Conservation (phyloP, 2,888 invertebrate species). For the Drosophila koepferae region DNA sequence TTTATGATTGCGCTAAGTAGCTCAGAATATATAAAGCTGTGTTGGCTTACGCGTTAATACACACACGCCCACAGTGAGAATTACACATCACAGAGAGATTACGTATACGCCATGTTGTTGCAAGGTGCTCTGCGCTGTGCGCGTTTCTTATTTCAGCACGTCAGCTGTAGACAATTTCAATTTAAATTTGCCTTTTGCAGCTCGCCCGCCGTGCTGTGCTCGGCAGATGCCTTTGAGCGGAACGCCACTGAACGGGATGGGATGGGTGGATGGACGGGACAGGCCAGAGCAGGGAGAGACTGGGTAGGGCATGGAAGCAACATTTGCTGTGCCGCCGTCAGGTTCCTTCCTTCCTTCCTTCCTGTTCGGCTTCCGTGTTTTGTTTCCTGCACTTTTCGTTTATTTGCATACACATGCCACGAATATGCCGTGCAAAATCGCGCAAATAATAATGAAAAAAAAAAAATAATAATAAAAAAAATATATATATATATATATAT, state of each 20-base stretch:
- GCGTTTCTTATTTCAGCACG: constrained; percentile 70
- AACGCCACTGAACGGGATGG: constrained; percentile 4
- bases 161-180: constrained; percentile 75
- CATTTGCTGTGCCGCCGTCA: constrained; percentile 68
- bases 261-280: neutral
- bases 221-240: constrained; percentile 1
- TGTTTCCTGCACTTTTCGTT: constrained; percentile 80
- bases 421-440: constrained; percentile 71
- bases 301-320: constrained; percentile 24
- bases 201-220: constrained; percentile 15
- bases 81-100: constrained; percentile 47
- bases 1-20: constrained; percentile 42
- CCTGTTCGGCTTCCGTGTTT: constrained; percentile 76
- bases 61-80: constrained; percentile 5
- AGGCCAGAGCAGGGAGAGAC: neutral
- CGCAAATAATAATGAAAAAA: constrained; percentile 76
- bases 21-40: constrained; percentile 14
- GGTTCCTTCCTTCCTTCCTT: constrained; percentile 71
- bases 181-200: constrained; percentile 76
- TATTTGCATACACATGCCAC: constrained; percentile 75
- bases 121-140: constrained; percentile 49
- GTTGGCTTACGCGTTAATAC: constrained; percentile 20
- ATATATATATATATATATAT: too few relatives aligned
- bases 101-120: constrained; percentile 64
- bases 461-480: neutral